phyloP scores from a whole-genome alignment of 92 coral and sea anemone genomes.

The Desmophyllum pertusum region DNA sequence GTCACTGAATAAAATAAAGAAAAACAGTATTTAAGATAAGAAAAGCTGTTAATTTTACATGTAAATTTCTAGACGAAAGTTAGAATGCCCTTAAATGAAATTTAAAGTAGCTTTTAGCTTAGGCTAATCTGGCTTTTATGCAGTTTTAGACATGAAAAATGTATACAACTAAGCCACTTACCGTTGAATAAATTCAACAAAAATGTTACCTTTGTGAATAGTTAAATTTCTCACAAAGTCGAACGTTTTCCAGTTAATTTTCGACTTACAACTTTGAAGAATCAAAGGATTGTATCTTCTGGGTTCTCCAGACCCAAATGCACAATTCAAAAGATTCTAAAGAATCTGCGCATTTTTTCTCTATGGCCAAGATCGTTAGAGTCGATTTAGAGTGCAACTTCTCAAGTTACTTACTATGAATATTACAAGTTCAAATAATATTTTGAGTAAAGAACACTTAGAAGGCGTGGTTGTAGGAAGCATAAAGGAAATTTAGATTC shows the following conservation, averaged over 20 bases:
- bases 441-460: too few species aligned
- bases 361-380: too few species aligned
- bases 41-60: background rate
- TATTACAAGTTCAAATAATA: too few species aligned
- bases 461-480: too few species aligned
- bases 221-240: background rate
- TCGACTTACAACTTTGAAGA: background rate
- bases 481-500: too few species aligned
- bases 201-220: too few species aligned
- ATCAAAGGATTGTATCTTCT: background rate
- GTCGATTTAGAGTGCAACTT: too few species aligned
- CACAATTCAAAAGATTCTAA: background rate
- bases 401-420: too few species aligned
- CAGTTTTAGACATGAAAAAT: background rate
- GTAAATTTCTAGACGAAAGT: background rate
- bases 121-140: background rate
- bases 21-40: background rate
- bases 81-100: background rate
- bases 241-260: background rate
- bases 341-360: too few species aligned
- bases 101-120: background rate
- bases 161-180: background rate
- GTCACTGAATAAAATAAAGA: background rate
- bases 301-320: background rate
- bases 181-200: background rate